phyloP scores from a whole-genome alignment of 2,797 vertebrate species.

The Pygocentrus nattereri region DNA sequence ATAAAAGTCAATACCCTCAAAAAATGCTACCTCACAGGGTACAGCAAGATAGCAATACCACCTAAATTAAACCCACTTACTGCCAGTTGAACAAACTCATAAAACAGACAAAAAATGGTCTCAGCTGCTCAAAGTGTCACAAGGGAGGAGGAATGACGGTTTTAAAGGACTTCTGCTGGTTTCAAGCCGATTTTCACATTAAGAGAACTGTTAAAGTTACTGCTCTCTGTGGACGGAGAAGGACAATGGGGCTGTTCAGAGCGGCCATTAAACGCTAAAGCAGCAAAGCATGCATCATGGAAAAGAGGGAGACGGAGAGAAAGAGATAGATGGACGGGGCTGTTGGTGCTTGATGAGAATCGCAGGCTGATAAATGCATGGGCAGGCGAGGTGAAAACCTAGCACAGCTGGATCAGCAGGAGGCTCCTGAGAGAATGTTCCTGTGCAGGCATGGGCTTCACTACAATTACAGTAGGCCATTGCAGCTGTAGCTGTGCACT shows the following conservation, averaged over 20 bases:
- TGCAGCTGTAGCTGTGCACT: background rate
- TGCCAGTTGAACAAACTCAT: conserved; percentile 36
- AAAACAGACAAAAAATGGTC: conserved; percentile 14
- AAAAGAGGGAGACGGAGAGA: conserved; percentile 18
- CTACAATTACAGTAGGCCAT: background rate
- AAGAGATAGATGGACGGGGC: conserved; percentile 29
- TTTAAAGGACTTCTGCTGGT: background rate
- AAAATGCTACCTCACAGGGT: background rate
- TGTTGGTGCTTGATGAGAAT: conserved; percentile 57
- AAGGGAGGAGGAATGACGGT: background rate
- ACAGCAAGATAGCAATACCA: conserved; percentile 8
- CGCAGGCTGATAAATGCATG: conserved; percentile 50
- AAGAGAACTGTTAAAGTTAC: conserved; percentile 9
- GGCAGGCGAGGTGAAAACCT: conserved; percentile 35
- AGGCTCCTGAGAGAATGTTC: background rate
- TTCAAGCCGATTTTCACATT: conserved; percentile 15
- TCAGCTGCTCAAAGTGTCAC: background rate
- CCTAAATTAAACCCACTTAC: conserved; percentile 12
- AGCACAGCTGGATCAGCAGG: background rate
- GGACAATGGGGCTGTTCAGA: conserved; percentile 46
- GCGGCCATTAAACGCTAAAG: conserved; percentile 22
- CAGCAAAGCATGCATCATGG: conserved; percentile 38
- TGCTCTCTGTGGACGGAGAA: conserved; percentile 35
- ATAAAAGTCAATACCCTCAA: conserved; percentile 6
- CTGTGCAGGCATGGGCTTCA: background rate